Conservation (phyloP, 1,140 invertebrate genomes). For the Drosophila santomea region DNA sequence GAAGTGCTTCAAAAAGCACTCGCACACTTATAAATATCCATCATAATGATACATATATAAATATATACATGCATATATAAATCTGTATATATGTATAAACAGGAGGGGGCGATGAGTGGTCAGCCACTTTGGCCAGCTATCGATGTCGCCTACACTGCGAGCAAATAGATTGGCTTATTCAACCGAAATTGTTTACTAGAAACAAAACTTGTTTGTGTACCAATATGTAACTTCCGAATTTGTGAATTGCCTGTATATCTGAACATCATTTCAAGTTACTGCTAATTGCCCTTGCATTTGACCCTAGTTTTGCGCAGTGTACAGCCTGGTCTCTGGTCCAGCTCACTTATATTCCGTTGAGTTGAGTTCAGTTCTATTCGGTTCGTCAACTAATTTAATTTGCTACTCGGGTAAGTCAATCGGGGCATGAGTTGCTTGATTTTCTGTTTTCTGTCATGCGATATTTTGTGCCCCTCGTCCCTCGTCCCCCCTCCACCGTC, state of each 20-base stretch:
- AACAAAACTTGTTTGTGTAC: too few relatives aligned
- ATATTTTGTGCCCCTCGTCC: slow-evolving; percentile 53
- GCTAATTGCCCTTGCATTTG: too few relatives aligned
- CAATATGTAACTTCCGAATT: too few relatives aligned
- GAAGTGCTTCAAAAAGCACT: slow-evolving; percentile 34
- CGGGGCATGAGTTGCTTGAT: slow-evolving; percentile 72
- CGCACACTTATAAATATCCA: slow-evolving; percentile 73
- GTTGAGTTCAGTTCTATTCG: slow-evolving; percentile 17
- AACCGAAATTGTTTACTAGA: too few relatives aligned
- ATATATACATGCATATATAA: slow-evolving; percentile 1
- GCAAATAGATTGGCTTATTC: neutral
- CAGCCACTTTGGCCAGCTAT: slow-evolving; percentile 75
- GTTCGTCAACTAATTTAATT: slow-evolving; percentile 74
- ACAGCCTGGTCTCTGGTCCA: slow-evolving; percentile 13
- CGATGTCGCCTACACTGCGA: slow-evolving; percentile 49
- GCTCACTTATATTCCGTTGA: slow-evolving; percentile 11
- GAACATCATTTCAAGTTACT: too few relatives aligned
- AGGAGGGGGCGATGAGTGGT: slow-evolving; percentile 35
- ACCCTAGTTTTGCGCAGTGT: neutral
- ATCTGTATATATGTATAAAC: neutral
- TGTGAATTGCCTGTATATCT: too few relatives aligned
- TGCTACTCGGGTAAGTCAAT: slow-evolving; percentile 61
- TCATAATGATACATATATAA: slow-evolving; percentile 37
- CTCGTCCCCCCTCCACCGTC: neutral
- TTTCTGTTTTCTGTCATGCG: slow-evolving; percentile 74